phyloP scores from a whole-genome alignment of 2,888 invertebrate species.

The Dione vanillae region DNA sequence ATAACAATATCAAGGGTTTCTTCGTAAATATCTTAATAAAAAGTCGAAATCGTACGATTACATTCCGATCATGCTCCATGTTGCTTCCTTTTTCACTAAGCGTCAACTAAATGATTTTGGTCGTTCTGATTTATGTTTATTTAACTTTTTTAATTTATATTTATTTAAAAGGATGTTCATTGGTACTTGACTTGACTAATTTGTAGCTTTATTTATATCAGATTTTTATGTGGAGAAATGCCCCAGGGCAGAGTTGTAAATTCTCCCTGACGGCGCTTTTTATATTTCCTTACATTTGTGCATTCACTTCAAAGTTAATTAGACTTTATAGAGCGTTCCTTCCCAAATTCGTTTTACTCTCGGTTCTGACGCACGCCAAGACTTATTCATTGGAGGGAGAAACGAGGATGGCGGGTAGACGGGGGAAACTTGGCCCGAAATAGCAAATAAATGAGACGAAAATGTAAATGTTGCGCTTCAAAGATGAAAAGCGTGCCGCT shows the following conservation, averaged over 20 bases:
- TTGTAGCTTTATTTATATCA: constrained; percentile 27
- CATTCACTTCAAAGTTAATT: constrained; percentile 83
- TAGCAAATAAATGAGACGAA: constrained; percentile 85
- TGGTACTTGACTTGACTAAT: constrained; percentile 51
- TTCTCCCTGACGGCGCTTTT: constrained; percentile 68
- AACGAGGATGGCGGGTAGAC: constrained; percentile 56
- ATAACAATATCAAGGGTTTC: constrained; percentile 73
- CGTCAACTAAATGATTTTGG: constrained; percentile 65
- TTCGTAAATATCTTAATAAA: constrained; percentile 80
- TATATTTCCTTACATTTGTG: constrained; percentile 80
- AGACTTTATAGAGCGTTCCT: constrained; percentile 84
- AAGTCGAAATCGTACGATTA: constrained; percentile 73
- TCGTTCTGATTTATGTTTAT: constrained; percentile 70
- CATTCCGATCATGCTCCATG: constrained; percentile 77
- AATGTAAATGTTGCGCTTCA: constrained; percentile 84
- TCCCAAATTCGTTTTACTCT: constrained; percentile 81
- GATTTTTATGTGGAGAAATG: constrained; percentile 33
- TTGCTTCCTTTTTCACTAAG: constrained; percentile 69
- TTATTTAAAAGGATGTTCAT: constrained; percentile 68
- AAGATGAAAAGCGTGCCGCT: constrained; percentile 83
- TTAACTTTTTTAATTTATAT: constrained; percentile 63
- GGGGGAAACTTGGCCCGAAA: constrained; percentile 74
- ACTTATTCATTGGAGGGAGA: constrained; percentile 80
- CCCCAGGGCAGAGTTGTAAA: constrained; percentile 57
- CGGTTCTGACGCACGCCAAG: constrained; percentile 76